Evolutionary conservation across 2,113 vertebrate species (phyloP).

Genomic region (Scomber japonicus): DNA sequence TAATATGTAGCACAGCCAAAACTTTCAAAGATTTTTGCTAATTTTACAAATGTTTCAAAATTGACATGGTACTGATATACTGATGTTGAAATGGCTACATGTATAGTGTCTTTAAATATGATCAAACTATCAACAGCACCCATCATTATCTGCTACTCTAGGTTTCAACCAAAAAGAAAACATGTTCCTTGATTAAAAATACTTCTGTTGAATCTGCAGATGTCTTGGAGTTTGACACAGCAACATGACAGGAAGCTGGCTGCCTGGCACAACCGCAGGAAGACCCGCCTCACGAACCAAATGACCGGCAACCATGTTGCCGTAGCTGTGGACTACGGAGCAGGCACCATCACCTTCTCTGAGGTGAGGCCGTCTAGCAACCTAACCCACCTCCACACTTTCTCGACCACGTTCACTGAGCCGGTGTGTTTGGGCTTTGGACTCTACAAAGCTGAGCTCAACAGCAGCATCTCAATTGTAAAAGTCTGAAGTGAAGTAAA

Average conservation of each 20-base stretch:
- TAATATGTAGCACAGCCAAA: background rate
- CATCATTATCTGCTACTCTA: too few relatives aligned
- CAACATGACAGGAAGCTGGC: slow-evolving; percentile 81
- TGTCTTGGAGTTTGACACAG: slow-evolving; percentile 84
- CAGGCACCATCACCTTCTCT: slow-evolving; percentile 80
- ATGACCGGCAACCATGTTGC: slow-evolving; percentile 76
- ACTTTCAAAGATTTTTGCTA: background rate
- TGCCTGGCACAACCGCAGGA: slow-evolving; percentile 83
- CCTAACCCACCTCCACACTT: slow-evolving; percentile 81
- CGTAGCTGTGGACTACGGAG: slow-evolving; percentile 75
- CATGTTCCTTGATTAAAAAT: background rate
- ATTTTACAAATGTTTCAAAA: background rate
- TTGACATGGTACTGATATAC: too few relatives aligned
- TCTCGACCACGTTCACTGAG: slow-evolving; percentile 75
- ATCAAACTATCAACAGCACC: background rate
- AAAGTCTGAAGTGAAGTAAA: slow-evolving; percentile 62
- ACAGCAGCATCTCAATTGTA: slow-evolving; percentile 73
- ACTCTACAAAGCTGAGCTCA: slow-evolving; percentile 82
- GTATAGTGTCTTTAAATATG: background rate
- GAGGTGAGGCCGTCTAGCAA: slow-evolving; percentile 71
- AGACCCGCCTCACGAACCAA: slow-evolving; percentile 74
- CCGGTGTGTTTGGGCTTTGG: slow-evolving; percentile 83
- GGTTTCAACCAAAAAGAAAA: background rate
- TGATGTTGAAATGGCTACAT: background rate
- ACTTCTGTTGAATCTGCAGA: slow-evolving; percentile 40